phyloP scores from a whole-genome alignment of 2,888 invertebrate species.

The Halocaridina rubra region DNA sequence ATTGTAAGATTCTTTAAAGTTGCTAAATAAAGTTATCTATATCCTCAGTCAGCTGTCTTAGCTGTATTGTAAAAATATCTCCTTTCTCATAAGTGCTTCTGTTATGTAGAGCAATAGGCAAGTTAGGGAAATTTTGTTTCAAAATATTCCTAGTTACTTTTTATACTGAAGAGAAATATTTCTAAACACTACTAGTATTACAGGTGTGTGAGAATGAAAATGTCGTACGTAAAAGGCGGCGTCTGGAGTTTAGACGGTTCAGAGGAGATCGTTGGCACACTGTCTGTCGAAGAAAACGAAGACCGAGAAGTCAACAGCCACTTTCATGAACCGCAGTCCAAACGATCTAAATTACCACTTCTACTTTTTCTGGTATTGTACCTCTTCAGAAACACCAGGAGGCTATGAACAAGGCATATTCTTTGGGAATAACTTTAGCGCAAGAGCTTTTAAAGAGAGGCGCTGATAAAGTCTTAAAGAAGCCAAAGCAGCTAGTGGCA shows the following conservation, averaged over 20 bases:
- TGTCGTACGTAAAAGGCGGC: slow-evolving; percentile 73
- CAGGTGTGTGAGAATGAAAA: slow-evolving; percentile 70
- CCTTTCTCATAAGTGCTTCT: neutral
- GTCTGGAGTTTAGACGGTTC: slow-evolving; percentile 91
- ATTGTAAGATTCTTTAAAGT: neutral
- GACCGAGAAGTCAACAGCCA: slow-evolving; percentile 4
- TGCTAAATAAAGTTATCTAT: neutral
- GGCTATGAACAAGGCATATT: slow-evolving; percentile 18
- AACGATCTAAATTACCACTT: neutral
- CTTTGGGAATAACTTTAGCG: slow-evolving; percentile 51
- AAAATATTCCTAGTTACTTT: neutral
- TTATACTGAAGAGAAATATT: no score
- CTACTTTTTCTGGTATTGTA: slow-evolving; percentile 49
- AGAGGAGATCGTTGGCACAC: slow-evolving; percentile 74
- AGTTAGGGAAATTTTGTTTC: neutral
- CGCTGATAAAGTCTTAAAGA: slow-evolving; percentile 42
- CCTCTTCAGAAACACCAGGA: neutral
- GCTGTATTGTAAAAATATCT: neutral
- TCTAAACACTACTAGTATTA: slow-evolving; percentile 66
- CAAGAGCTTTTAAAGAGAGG: slow-evolving; percentile 35
- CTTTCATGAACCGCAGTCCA: neutral
- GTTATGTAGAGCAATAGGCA: neutral
- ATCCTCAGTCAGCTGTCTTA: neutral
- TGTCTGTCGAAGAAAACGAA: slow-evolving; percentile 68
- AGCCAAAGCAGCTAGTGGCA: slow-evolving; percentile 56